phyloP scores from a whole-genome alignment of 2,888 invertebrate species.

The Apotomis betuletana region DNA sequence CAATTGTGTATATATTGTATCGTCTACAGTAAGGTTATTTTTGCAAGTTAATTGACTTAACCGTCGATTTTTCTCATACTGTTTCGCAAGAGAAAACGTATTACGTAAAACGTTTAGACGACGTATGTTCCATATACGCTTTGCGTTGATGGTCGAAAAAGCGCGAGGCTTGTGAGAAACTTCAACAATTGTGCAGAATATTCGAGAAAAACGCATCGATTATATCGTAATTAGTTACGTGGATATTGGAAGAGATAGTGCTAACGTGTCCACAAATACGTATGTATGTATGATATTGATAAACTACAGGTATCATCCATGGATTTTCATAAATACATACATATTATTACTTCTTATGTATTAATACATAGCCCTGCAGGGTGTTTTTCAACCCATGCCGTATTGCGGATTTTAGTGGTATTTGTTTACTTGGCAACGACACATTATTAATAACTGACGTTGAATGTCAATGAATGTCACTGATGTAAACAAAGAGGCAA shows the following conservation, averaged over 20 bases:
- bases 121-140: slow-evolving; percentile 61
- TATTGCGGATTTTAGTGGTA: too few species aligned
- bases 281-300: too few species aligned
- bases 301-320: too few species aligned
- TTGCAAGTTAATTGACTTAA: background rate
- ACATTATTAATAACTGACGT: too few species aligned
- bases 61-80: slow-evolving; percentile 33
- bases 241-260: slow-evolving; percentile 5
- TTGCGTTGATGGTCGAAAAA: slow-evolving; percentile 57
- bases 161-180: slow-evolving; percentile 54
- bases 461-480: too few species aligned
- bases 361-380: too few species aligned
- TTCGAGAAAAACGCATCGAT: slow-evolving; percentile 47
- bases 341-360: too few species aligned
- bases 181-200: slow-evolving; percentile 42
- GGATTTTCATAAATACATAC: too few species aligned
- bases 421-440: too few species aligned
- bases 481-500: too few species aligned
- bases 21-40: background rate
- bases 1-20: background rate
- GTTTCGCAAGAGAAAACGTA: slow-evolving; percentile 52
- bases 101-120: slow-evolving; percentile 60
- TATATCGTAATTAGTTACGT: slow-evolving; percentile 40
- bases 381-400: too few species aligned
- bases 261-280: too few species aligned